These are phyloP conservation scores for Glossophaga mutica DNA, from an alignment of 2,797 vertebrate species.

Conservation along the genomic window DNA sequence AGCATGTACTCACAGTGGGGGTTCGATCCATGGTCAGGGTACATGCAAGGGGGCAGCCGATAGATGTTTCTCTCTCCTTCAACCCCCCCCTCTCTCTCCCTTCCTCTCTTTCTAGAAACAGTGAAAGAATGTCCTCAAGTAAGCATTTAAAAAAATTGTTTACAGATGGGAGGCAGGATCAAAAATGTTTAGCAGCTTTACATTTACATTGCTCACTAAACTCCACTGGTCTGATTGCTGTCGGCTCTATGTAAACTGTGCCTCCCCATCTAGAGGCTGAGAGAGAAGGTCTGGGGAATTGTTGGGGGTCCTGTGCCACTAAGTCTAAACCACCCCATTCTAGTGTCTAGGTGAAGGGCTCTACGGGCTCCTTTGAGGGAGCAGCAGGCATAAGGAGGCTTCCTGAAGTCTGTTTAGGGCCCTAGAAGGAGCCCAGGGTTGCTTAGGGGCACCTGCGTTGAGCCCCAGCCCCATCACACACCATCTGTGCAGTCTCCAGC, in stretches of 20 bases:
- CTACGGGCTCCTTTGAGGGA: background rate
- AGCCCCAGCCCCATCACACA: background rate
- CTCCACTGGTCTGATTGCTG: background rate
- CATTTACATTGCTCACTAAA: background rate
- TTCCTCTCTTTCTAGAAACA: background rate
- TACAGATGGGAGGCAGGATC: background rate
- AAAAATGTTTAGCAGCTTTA: background rate
- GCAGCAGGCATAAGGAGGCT: background rate
- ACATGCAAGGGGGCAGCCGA: background rate
- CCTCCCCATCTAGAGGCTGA: background rate
- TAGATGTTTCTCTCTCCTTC: background rate
- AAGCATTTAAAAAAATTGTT: background rate
- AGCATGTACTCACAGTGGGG: too few species aligned
- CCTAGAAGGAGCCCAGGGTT: background rate
- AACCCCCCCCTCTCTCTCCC: too few species aligned
- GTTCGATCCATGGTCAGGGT: too few species aligned
- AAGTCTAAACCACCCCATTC: background rate
- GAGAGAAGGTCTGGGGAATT: background rate
- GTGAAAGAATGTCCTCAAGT: background rate
- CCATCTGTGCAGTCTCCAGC: background rate
- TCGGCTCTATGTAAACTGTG: background rate
- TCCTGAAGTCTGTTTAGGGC: background rate
- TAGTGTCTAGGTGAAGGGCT: background rate
- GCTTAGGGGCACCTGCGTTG: background rate
- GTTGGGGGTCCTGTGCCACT: background rate